Percentiles rank a stretch among this genome's conserved stretches.
Evolutionary conservation across 2,797 vertebrate species (phyloP).

Genomic region (Enteromius anoplus): DNA sequence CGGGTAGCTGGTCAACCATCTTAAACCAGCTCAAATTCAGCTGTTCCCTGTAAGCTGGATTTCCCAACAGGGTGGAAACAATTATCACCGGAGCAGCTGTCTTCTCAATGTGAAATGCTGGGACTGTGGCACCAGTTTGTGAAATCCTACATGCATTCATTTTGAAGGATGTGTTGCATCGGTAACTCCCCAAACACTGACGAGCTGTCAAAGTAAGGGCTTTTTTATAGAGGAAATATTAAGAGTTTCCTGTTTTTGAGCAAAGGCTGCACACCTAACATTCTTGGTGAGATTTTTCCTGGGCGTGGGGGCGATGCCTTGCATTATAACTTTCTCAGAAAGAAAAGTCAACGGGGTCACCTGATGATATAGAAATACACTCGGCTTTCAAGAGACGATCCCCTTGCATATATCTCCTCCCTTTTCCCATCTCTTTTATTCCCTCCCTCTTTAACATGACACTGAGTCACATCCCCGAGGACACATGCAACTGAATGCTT

Average conservation of each 20-base stretch:
- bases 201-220: slow-evolving; percentile 23
- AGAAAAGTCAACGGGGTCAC: slow-evolving; percentile 15
- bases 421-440: slow-evolving; percentile 39
- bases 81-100: slow-evolving; percentile 15
- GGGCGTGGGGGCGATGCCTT: slow-evolving; percentile 39
- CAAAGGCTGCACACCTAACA: slow-evolving; percentile 42
- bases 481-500: slow-evolving; percentile 65
- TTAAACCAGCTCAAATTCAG: neutral
- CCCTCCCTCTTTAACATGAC: slow-evolving; percentile 60
- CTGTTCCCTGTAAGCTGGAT: neutral
- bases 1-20: neutral
- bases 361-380: slow-evolving; percentile 7
- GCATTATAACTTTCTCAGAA: slow-evolving; percentile 3
- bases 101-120: slow-evolving; percentile 27
- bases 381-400: slow-evolving; percentile 2
- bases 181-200: neutral
- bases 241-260: slow-evolving; percentile 71
- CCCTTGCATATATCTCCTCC: neutral
- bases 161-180: neutral
- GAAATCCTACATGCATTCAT: slow-evolving; percentile 28
- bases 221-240: slow-evolving; percentile 66
- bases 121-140: slow-evolving; percentile 28
- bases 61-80: slow-evolving; percentile 38
- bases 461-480: slow-evolving; percentile 73
- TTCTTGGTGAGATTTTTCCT: slow-evolving; percentile 62